A percentile compares a stretch with the other conserved stretches of the same genome.
These are phyloP conservation scores for Protonemura montana DNA, from an alignment of 2,888 invertebrate genomes.

Conservation along the genomic window DNA sequence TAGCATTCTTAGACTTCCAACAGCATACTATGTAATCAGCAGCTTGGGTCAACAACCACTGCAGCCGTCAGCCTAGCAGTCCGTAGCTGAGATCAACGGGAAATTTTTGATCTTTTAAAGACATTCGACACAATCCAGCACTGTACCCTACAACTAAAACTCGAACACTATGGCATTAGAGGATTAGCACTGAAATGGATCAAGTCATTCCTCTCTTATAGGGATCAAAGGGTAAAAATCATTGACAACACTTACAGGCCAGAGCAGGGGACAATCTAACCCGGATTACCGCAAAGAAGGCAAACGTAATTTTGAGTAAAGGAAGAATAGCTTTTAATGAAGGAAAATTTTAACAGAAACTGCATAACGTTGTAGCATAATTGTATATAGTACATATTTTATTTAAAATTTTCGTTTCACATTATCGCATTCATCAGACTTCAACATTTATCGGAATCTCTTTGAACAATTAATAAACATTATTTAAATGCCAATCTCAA, in stretches of 20 bases:
- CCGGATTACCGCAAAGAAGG: constrained; percentile 15
- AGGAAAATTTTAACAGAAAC: too few relatives aligned
- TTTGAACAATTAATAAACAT: too few relatives aligned
- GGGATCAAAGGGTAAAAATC: constrained; percentile 16
- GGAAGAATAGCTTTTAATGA: too few relatives aligned
- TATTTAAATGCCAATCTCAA: too few relatives aligned
- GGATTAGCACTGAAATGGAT: constrained; percentile 2
- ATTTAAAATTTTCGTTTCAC: background rate
- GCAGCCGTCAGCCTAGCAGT: too few relatives aligned
- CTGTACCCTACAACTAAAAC: too few relatives aligned
- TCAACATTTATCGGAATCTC: too few relatives aligned
- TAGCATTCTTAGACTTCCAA: too few relatives aligned
- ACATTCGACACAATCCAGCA: constrained; percentile 29
- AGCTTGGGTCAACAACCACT: too few relatives aligned
- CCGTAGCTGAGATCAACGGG: too few relatives aligned
- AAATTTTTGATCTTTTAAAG: constrained; percentile 23
- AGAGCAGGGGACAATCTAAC: background rate
- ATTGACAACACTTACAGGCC: background rate
- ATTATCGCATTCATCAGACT: background rate
- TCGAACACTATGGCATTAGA: background rate
- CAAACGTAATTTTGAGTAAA: too few relatives aligned
- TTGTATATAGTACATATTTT: background rate
- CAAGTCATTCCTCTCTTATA: background rate
- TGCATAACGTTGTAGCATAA: background rate
- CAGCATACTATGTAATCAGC: too few relatives aligned